Evolutionary conservation across 1,140 invertebrate species (phyloP).

Genomic region (Ruditapes philippinarum): DNA sequence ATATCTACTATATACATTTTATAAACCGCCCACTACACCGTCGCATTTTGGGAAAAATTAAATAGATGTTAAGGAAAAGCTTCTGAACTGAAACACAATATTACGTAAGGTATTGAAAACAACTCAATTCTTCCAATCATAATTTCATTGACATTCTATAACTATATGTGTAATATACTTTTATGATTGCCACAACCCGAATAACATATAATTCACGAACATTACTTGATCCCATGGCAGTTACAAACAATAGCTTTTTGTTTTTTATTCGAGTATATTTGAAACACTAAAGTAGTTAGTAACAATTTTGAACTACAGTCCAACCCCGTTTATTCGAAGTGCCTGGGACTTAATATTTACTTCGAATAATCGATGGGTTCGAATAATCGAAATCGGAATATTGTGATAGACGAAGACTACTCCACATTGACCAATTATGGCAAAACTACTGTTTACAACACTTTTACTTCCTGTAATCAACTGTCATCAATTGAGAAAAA

Average conservation of each 20-base stretch:
- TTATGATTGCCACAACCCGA: not conserved
- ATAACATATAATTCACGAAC: not conserved
- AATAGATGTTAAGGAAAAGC: not conserved
- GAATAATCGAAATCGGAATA: no score
- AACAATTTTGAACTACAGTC: not conserved
- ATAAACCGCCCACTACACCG: not conserved
- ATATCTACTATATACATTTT: not conserved
- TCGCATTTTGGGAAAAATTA: not conserved
- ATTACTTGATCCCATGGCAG: no score
- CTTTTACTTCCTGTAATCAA: no score
- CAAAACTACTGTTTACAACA: no score
- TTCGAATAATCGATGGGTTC: no score
- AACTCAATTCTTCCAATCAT: not conserved
- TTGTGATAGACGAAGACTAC: no score
- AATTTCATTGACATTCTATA: not conserved
- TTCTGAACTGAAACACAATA: not conserved
- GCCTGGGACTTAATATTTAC: no score
- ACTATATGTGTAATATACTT: not conserved
- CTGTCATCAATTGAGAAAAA: no score
- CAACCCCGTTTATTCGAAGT: no score
- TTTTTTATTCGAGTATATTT: not conserved
- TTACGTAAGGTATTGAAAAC: no score
- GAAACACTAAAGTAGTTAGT: not conserved
- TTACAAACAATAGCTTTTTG: not conserved
- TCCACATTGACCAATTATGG: no score